phyloP scores from a whole-genome alignment of 1,140 invertebrate genomes.

The Theocolax elegans region DNA sequence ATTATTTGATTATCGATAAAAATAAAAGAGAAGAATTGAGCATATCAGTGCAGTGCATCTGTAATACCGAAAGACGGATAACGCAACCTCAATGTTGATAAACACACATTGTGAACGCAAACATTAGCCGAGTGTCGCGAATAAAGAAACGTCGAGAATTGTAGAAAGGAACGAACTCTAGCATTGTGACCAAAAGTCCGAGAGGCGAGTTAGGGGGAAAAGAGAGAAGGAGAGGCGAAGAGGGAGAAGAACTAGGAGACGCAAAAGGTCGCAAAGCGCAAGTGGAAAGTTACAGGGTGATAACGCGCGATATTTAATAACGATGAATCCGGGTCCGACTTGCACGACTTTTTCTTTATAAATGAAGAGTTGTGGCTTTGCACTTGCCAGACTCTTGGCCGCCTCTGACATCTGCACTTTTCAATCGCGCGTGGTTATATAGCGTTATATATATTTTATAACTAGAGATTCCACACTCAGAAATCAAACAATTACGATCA shows the following conservation, averaged over 20 bases:
- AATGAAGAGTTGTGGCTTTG: background rate
- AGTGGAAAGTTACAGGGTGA: slow-evolving; percentile 54
- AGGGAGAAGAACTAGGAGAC: background rate
- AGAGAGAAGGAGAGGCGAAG: background rate
- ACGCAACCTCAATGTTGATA: slow-evolving; percentile 22
- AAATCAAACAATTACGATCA: too few relatives aligned
- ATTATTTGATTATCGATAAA: background rate
- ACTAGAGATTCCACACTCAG: too few relatives aligned
- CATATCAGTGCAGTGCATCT: too few relatives aligned
- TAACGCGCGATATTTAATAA: slow-evolving; percentile 40
- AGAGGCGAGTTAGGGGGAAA: background rate
- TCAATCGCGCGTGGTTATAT: too few relatives aligned
- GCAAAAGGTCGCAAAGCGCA: slow-evolving; percentile 38
- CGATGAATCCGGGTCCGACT: too few relatives aligned
- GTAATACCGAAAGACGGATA: background rate
- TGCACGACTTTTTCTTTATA: background rate
- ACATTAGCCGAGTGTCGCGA: slow-evolving; percentile 1
- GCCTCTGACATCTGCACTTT: too few relatives aligned
- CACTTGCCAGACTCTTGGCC: slow-evolving; percentile 42
- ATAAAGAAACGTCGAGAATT: slow-evolving; percentile 13
- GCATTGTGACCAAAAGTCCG: background rate
- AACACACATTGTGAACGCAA: slow-evolving; percentile 17
- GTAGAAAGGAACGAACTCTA: background rate
- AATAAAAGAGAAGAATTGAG: too few relatives aligned
- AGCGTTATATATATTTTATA: too few relatives aligned